Percentiles rank a stretch among this genome's conserved stretches.
Evolutionary conservation across 2,888 invertebrate genomes (phyloP).

Genomic region (Ramazzottius varieornatus): DNA sequence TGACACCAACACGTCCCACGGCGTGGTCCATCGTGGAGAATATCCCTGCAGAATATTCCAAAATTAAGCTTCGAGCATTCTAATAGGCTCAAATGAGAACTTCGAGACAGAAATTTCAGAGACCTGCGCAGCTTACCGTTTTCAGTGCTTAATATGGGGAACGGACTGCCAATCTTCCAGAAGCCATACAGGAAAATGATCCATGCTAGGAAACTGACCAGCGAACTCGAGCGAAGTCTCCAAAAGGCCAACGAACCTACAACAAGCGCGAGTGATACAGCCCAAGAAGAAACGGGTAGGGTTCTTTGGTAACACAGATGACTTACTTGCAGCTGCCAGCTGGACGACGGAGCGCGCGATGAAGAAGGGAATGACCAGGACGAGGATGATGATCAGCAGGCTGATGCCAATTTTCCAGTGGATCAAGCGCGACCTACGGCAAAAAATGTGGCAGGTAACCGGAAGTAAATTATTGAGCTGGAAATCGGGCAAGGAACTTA

Average conservation of each 20-base stretch:
- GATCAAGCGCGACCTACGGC: conserved; percentile 54
- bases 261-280: too few relatives aligned
- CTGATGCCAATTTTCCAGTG: conserved; percentile 86
- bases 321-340: conserved; percentile 20
- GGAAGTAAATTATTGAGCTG: neutral
- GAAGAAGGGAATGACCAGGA: conserved; percentile 82
- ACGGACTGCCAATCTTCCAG: conserved; percentile 97
- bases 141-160: conserved; percentile 81
- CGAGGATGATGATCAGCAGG: conserved; percentile 66
- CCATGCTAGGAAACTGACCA: conserved; percentile 58
- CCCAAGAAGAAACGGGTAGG: too few relatives aligned
- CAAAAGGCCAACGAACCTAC: conserved; percentile 33
- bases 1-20: conserved; percentile 85
- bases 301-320: neutral
- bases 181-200: conserved; percentile 73
- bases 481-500: conserved; percentile 24
- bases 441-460: neutral
- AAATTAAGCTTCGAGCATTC: neutral
- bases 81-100: neutral
- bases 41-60: conserved; percentile 29
- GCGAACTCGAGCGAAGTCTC: conserved; percentile 42
- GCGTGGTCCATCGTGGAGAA: conserved; percentile 44
- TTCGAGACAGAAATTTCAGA: neutral
- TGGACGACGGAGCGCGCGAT: conserved; percentile 77
- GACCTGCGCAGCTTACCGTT: conserved; percentile 36